A percentile compares a stretch with the other conserved stretches of the same genome.
These are phyloP conservation scores for Orycteropus afer DNA, from an alignment of 2,113 vertebrate species.

Conservation along the genomic window DNA sequence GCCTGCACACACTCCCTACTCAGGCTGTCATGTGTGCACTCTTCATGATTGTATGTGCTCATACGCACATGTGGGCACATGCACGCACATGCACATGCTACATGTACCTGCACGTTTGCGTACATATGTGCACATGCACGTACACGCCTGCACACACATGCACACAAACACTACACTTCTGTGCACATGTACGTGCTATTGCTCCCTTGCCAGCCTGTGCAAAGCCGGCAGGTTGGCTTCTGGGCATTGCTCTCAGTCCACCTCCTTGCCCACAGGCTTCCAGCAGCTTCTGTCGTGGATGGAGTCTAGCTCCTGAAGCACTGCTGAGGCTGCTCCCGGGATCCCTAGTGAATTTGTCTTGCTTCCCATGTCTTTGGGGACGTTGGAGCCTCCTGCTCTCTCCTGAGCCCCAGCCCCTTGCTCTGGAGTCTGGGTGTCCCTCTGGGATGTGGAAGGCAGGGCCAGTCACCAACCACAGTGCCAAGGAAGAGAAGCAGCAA, in stretches of 20 bases:
- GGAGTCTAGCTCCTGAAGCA: not conserved
- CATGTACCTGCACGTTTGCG: too few species aligned
- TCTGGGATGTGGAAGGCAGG: not conserved
- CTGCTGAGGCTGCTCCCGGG: too few species aligned
- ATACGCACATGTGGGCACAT: not conserved
- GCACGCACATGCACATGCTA: too few species aligned
- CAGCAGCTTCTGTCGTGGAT: accelerated
- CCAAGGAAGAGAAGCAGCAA: not conserved
- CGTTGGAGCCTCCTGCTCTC: not conserved
- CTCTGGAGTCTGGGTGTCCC: not conserved
- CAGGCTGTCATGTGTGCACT: too few species aligned
- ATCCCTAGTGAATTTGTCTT: not conserved
- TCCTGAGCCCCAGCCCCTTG: not conserved
- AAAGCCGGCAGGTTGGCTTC: not conserved
- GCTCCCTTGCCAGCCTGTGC: not conserved
- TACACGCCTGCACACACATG: too few species aligned
- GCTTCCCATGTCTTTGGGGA: not conserved
- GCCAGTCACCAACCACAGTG: not conserved
- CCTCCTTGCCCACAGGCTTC: not conserved
- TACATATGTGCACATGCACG: not conserved
- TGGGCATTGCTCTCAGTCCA: too few species aligned
- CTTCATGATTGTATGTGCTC: not conserved
- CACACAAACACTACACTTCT: too few species aligned
- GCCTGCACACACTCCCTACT: not conserved
- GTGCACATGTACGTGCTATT: too few species aligned